Evolutionary conservation across 2,888 invertebrate genomes (phyloP).

Genomic region (Gymnocheta viridis): DNA sequence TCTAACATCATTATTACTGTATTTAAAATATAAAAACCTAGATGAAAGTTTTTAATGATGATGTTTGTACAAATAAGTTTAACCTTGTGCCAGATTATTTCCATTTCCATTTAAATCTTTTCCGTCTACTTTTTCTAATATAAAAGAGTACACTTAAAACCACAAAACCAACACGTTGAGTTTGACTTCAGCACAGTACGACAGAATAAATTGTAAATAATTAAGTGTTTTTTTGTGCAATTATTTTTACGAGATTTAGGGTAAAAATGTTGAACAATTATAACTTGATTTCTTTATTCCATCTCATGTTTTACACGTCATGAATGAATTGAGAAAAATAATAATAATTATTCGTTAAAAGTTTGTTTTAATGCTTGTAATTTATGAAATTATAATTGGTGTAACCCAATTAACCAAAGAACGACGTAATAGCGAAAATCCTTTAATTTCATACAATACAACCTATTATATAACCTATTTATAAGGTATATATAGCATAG

Average conservation of each 20-base stretch:
- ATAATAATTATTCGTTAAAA: slow-evolving; percentile 32
- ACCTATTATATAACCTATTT: too few relatives aligned
- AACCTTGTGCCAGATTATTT: slow-evolving; percentile 58
- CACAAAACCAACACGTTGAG: slow-evolving; percentile 61
- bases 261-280: slow-evolving; percentile 54
- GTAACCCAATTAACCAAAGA: too few relatives aligned
- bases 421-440: too few relatives aligned
- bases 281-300: slow-evolving; percentile 20
- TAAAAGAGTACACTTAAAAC: slow-evolving; percentile 56
- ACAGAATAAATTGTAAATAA: slow-evolving; percentile 64
- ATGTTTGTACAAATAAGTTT: slow-evolving; percentile 29
- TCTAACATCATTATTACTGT: background rate
- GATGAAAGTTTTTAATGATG: slow-evolving; percentile 20
- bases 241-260: slow-evolving; percentile 52
- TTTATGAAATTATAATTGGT: slow-evolving; percentile 11
- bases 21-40: background rate
- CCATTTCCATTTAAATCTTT: slow-evolving; percentile 39
- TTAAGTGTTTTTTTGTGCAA: slow-evolving; percentile 60
- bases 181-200: slow-evolving; percentile 31
- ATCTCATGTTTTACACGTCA: slow-evolving; percentile 13
- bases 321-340: slow-evolving; percentile 43
- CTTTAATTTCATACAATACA: too few relatives aligned
- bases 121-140: slow-evolving; percentile 30
- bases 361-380: slow-evolving; percentile 2
- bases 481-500: too few relatives aligned